Evolutionary conservation across 2,797 vertebrate species (phyloP).

Genomic region (Erpetoichthys calabaricus): DNA sequence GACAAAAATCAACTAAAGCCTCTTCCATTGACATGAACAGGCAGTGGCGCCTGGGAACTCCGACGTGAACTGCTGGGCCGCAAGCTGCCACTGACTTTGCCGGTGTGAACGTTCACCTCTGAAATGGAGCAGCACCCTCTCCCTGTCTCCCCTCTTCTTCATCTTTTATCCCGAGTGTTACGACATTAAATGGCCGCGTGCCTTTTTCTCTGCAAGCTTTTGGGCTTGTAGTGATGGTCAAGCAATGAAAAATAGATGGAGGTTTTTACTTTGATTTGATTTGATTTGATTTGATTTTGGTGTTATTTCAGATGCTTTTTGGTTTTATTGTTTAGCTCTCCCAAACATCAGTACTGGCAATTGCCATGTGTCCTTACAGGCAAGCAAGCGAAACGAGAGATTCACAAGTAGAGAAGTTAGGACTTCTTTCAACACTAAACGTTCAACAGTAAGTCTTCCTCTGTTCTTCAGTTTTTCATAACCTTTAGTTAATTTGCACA

Average conservation of each 20-base stretch:
- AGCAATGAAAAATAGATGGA: constrained; percentile 64
- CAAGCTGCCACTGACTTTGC: constrained; percentile 22
- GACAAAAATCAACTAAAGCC: neutral
- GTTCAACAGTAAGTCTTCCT: constrained; percentile 17
- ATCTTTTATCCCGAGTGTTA: constrained; percentile 44
- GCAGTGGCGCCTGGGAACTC: constrained; percentile 12
- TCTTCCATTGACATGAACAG: constrained; percentile 1
- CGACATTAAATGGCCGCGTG: constrained; percentile 61
- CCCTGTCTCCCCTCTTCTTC: constrained; percentile 34
- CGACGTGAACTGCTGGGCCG: constrained; percentile 14
- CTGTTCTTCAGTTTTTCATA: constrained; percentile 4
- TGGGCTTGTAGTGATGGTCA: constrained; percentile 48
- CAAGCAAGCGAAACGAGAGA: constrained; percentile 4
- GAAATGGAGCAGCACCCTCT: constrained; percentile 6
- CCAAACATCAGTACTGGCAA: neutral
- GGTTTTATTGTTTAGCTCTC: neutral
- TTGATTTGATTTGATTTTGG: constrained; percentile 36
- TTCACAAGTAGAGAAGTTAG: constrained; percentile 7
- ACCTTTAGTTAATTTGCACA: constrained; percentile 16
- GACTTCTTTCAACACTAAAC: neutral
- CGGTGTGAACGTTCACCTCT: constrained; percentile 14
- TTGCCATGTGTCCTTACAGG: constrained; percentile 7
- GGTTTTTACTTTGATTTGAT: constrained; percentile 42
- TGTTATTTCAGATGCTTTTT: constrained; percentile 10
- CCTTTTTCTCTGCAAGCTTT: constrained; percentile 64